Evolutionary conservation across 2,888 invertebrate species (phyloP), one percentile per base, ranked within the genome.

Genomic region (Eulithis prunata): DNA sequence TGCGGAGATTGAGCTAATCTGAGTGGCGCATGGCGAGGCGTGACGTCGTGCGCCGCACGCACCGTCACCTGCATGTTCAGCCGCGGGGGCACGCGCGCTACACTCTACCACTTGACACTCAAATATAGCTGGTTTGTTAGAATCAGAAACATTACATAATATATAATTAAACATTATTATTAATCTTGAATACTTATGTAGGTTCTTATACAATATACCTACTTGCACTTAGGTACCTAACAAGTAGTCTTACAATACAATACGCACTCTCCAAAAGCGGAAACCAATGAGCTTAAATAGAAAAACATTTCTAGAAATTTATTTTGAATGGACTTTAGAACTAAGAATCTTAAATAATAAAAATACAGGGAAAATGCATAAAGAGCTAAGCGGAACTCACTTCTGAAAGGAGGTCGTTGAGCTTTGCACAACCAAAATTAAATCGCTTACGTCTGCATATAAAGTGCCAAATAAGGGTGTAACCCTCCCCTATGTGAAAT

Each of bases 401-500:
- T 59, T 21, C 32, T 46, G 32, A 41, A 54, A 21, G 2, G 56
- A 65, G 67, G 67, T 72, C 70, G 21, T 62, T 70, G 72, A 52
- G 52, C 72, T 54, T 57, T 54, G 60, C 53, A 56, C 52, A 43
- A 57, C 57, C 62, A 38, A 57, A 12, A 66, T 51, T 21, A 49
- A 60, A 59, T 62, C 62, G 51, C 63, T 53, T 55, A 63, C 68
- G 68, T 72, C 68, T 71, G 68, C 71, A 71, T 71, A 61, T 49
- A 68, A 69, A 72, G 62, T 66, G 58, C 41, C 57, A 53, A 43
- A 66, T 57, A 55, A 62, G 62, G 69, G 69, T 67, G 66, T 38
- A 49, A 55, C 72, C 70, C 71, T 63, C 58, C 47, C 53, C 62
- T 49, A 53, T 62, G 64, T 58, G 65, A 62, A 70, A 74, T 71